Evolutionary conservation across 2,113 vertebrate species (phyloP).

Genomic region (human): GRCh38 chr15:47196501-47197000

Average conservation of each 20-base stretch:
- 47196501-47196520: slow-evolving; percentile 51
- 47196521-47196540: slow-evolving; percentile 40
- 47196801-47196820: not conserved
- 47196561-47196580: slow-evolving; percentile 62
- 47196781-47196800: slow-evolving; percentile 50
- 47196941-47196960: slow-evolving; percentile 65
- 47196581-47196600: slow-evolving; percentile 61
- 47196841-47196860: slow-evolving; percentile 58
- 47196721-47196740: slow-evolving; percentile 64
- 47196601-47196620: slow-evolving; percentile 63
- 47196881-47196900: slow-evolving; percentile 58
- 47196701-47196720: slow-evolving; percentile 60
- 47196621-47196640: slow-evolving; percentile 66
- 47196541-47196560: not conserved
- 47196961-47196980: slow-evolving; percentile 53
- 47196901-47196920: slow-evolving; percentile 73
- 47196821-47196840: slow-evolving; percentile 71
- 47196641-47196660: slow-evolving; percentile 68
- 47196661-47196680: slow-evolving; percentile 65
- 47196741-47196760: slow-evolving; percentile 72
- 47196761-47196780: slow-evolving; percentile 63
- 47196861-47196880: slow-evolving; percentile 71
- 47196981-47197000: slow-evolving; percentile 14
- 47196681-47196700: slow-evolving; percentile 63
- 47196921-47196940: slow-evolving; percentile 73